These are phyloP conservation scores for Amblyjoppa proteus DNA, from an alignment of 2,888 invertebrate species.

Conservation along the genomic window DNA sequence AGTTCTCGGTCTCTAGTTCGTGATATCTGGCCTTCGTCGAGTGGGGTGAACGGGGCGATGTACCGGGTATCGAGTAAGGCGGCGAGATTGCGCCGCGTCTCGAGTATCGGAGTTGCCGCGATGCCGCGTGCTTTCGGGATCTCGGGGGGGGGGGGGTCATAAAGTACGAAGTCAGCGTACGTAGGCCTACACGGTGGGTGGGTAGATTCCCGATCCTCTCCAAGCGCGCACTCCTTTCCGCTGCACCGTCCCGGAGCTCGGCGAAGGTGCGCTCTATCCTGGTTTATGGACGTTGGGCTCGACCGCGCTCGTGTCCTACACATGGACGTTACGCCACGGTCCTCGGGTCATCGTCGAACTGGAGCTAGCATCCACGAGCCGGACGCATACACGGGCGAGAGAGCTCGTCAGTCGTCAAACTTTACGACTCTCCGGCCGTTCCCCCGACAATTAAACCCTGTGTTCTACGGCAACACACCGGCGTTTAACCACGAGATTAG, in stretches of 20 bases:
- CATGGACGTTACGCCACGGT: conserved; percentile 47
- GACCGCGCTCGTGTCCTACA: conserved; percentile 58
- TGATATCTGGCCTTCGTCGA: background rate
- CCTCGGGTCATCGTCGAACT: background rate
- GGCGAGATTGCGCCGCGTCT: conserved; percentile 5
- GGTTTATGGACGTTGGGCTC: conserved; percentile 55
- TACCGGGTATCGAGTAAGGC: background rate
- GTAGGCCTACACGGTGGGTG: conserved; percentile 57
- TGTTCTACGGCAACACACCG: conserved; percentile 26
- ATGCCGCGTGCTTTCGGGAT: conserved; percentile 35
- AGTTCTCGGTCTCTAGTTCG: conserved; percentile 1
- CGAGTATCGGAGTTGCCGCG: conserved; percentile 8
- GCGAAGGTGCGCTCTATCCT: conserved; percentile 46
- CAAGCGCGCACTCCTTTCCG: background rate
- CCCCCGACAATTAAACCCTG: conserved; percentile 56
- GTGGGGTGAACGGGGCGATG: background rate
- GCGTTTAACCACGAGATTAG: conserved; percentile 57
- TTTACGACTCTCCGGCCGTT: conserved; percentile 59
- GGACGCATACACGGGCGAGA: conserved; percentile 1
- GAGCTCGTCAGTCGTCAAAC: conserved; percentile 39
- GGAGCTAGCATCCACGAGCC: background rate
- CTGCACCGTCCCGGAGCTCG: background rate
- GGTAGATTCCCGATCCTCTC: conserved; percentile 58
- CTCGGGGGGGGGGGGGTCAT: conserved; percentile 39
- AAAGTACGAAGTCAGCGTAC: conserved; percentile 60